Conservation (phyloP, 2,888 invertebrate genomes). For the Congeria kusceri region DNA sequence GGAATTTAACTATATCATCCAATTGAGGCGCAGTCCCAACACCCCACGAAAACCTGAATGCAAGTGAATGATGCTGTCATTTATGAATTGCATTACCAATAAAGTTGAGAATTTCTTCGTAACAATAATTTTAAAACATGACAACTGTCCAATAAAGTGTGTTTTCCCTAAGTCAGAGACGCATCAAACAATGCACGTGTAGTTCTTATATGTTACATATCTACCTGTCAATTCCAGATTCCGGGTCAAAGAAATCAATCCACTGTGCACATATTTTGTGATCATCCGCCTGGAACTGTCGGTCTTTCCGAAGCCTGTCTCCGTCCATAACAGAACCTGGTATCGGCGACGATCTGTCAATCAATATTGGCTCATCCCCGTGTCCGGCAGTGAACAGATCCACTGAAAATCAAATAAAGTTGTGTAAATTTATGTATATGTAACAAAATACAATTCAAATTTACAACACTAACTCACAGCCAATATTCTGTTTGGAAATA, state of each 20-base stretch:
- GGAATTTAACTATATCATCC: slow-evolving; percentile 64
- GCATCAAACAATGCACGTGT: neutral
- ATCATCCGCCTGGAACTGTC: slow-evolving; percentile 61
- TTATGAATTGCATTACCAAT: too few species aligned
- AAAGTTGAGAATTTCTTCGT: too few species aligned
- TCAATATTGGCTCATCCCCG: slow-evolving; percentile 73
- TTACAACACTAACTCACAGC: too few species aligned
- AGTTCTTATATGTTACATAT: neutral
- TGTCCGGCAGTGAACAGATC: slow-evolving; percentile 70
- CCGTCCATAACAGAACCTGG: slow-evolving; percentile 74
- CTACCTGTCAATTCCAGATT: slow-evolving; percentile 74
- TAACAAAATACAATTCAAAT: neutral
- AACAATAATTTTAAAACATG: too few species aligned
- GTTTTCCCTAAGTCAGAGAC: too few species aligned
- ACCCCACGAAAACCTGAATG: slow-evolving; percentile 63
- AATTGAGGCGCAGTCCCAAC: slow-evolving; percentile 61
- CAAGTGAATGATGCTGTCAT: neutral
- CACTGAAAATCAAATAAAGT: slow-evolving; percentile 61
- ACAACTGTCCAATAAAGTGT: too few species aligned
- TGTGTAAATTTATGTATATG: neutral
- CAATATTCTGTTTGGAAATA: too few species aligned
- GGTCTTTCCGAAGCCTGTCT: slow-evolving; percentile 55
- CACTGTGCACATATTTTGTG: slow-evolving; percentile 72
- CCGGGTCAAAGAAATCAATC: slow-evolving; percentile 73
- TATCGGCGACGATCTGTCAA: slow-evolving; percentile 72